These are phyloP conservation scores for Syngnathus acus DNA, from an alignment of 2,797 vertebrate species.

Conservation along the genomic window DNA sequence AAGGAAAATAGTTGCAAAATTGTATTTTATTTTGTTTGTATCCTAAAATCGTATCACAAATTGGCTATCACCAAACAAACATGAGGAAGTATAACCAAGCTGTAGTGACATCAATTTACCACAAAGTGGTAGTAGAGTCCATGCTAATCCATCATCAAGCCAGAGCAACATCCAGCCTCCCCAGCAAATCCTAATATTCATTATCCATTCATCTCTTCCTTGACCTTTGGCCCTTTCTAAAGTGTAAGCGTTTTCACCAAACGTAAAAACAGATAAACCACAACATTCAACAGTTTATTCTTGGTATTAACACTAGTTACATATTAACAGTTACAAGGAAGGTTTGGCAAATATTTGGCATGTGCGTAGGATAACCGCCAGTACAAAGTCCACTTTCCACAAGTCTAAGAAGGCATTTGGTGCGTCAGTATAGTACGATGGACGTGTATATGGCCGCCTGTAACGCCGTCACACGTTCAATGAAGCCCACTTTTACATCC, in stretches of 20 bases:
- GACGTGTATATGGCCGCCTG: neutral
- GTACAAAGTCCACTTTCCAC: conserved; percentile 14
- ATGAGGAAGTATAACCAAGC: neutral
- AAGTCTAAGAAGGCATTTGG: neutral
- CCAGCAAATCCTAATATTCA: neutral
- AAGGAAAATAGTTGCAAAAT: neutral
- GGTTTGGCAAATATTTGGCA: conserved; percentile 29
- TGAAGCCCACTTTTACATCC: neutral
- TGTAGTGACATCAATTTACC: conserved; percentile 16
- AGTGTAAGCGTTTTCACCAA: neutral
- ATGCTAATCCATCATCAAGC: neutral
- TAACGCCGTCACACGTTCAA: neutral
- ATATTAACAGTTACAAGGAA: conserved; percentile 51
- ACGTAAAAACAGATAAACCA: neutral
- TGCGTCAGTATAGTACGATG: conserved; percentile 9
- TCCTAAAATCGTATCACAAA: neutral
- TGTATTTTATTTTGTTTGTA: neutral
- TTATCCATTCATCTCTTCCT: neutral
- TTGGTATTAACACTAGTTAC: conserved; percentile 54
- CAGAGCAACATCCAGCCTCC: neutral
- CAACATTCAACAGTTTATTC: conserved; percentile 50
- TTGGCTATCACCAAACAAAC: neutral
- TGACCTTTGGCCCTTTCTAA: neutral
- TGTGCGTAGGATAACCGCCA: conserved; percentile 15
- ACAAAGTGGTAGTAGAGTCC: conserved; percentile 40